Conservation (phyloP, 2,113 vertebrate genomes). For the Camarhynchus parvulus region DNA sequence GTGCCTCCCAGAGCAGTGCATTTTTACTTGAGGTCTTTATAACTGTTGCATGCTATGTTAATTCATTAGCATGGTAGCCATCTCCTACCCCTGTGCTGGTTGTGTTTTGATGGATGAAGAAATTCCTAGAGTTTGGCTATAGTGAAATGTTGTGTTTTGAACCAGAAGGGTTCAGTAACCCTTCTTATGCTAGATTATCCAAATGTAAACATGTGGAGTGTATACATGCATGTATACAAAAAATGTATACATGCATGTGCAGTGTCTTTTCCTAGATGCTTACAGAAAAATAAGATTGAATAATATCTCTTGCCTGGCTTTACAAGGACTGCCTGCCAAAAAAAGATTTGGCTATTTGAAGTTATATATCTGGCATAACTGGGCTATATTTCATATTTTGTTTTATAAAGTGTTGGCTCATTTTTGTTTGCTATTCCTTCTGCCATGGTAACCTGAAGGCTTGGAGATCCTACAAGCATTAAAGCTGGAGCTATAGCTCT, state of each 20-base stretch:
- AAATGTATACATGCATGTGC: not conserved
- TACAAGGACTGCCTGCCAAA: not conserved
- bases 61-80: not conserved
- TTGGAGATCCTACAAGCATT: conserved; percentile 1
- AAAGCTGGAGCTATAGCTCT: conserved; percentile 8
- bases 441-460: conserved; percentile 41
- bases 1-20: not conserved
- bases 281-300: not conserved
- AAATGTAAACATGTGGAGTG: not conserved
- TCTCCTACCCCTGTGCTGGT: not conserved
- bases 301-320: not conserved
- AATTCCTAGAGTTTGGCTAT: not conserved
- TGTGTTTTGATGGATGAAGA: not conserved
- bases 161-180: not conserved
- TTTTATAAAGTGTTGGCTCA: not conserved
- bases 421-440: conserved; percentile 40
- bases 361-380: not conserved
- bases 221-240: not conserved
- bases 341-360: not conserved
- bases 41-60: not conserved
- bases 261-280: not conserved
- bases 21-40: not conserved
- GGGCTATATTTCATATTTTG: conserved; percentile 22
- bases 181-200: not conserved
- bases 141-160: not conserved